These are phyloP conservation scores for Agelaius tricolor DNA, from an alignment of 2,113 vertebrate species.

Conservation along the genomic window DNA sequence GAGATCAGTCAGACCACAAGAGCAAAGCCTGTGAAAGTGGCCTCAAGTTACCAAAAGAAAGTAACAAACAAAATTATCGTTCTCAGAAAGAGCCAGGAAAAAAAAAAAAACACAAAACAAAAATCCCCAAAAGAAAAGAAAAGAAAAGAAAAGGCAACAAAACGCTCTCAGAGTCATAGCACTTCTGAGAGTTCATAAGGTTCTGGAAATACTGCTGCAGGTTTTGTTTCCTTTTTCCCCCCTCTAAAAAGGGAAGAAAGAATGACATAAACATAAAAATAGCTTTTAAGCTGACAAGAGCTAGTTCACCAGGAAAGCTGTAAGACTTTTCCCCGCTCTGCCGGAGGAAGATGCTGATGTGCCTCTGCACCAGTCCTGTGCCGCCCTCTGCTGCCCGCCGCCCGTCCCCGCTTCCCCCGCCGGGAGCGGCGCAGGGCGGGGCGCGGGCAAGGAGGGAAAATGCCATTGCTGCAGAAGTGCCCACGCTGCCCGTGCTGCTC, in stretches of 20 bases:
- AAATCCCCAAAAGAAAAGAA: not conserved
- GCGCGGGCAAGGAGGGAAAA: accelerated
- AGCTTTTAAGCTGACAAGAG: not conserved
- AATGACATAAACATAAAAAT: not conserved
- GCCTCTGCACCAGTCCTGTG: not conserved
- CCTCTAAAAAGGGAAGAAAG: not conserved
- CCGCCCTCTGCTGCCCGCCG: constrained; percentile 5
- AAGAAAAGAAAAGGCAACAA: not conserved
- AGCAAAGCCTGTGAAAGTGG: not conserved
- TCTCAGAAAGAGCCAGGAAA: not conserved
- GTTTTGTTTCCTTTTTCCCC: not conserved
- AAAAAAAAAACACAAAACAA: not conserved
- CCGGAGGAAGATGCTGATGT: accelerated
- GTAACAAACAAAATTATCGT: accelerated
- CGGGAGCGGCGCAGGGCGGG: not conserved
- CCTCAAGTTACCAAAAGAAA: not conserved
- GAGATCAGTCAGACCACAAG: not conserved
- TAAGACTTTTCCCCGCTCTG: accelerated
- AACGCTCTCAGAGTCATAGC: not conserved
- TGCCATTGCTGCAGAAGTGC: accelerated
- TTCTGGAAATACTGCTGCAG: not conserved
- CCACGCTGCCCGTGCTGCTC: accelerated
- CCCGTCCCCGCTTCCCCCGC: not conserved
- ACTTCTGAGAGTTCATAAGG: not conserved
- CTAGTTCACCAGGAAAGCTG: accelerated